Evolutionary conservation across 2,797 vertebrate genomes (phyloP), one percentile per base, ranked within the genome.

Genomic region (Scarus forsteni): DNA sequence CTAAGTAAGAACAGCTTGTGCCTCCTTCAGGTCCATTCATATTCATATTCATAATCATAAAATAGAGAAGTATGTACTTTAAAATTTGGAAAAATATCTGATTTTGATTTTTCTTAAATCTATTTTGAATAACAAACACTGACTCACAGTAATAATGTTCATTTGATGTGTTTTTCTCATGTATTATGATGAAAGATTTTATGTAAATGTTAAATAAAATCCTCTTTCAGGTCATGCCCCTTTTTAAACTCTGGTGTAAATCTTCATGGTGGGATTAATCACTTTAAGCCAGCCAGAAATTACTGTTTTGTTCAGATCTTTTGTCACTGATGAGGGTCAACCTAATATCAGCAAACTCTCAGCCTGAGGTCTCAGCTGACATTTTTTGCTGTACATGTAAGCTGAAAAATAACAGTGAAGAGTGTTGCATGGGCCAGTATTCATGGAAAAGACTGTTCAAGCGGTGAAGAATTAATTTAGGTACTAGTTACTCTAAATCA

Each of bases 201-300:
- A 53, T 14, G 7, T 13, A 53, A 57, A 39, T 19, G 27, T 7
- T 10, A 19, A 8, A 43, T 43, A 42, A 60, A 13, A 39, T 16
- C 16, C 8, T 15, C n/a, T 46, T 51, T 27, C 0, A 2, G 13
- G 34, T 8, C 3, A 6, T 11, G 18, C 2, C 0, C 10, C 27
- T 27, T 27, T n/a, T 38, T n/a, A 44, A 54, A 73, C 51, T 66
- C 50, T 63, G 12, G 6, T 60, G 36, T 74, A 56, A 56, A 73
- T 62, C 16, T 34, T 15, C 46, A 57, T 56, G 14, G n/a, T 39
- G 18, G 36, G 49, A 19, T 36, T 68, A 80, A 72, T 77, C 35
- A 44, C 44, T 77, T 57, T 65, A 81, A 81, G 79, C 66, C 71
- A 61, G n/a, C 38, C 14, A 60, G n/a, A 68, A 39, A 8, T 44